Conservation (phyloP, 2,797 vertebrate genomes). For the Sciaenops ocellatus region DNA sequence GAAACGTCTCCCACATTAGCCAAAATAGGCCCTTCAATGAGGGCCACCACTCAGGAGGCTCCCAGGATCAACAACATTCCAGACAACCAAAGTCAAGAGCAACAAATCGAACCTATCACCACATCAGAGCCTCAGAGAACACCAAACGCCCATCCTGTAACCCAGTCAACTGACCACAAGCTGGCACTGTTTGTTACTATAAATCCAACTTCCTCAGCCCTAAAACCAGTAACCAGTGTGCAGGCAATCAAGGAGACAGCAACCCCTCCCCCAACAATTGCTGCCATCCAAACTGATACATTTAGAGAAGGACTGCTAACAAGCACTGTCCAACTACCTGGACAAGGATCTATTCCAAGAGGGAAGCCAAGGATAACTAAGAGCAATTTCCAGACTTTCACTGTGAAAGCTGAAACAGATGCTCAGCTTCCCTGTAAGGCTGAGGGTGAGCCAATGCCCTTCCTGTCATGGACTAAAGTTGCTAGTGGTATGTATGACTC, state of each 20-base stretch:
- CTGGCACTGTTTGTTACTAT: constrained; percentile 40
- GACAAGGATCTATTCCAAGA: constrained; percentile 65
- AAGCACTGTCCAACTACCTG: constrained; percentile 63
- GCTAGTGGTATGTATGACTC: constrained; percentile 88
- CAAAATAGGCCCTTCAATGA: constrained; percentile 26
- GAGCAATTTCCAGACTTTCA: constrained; percentile 78
- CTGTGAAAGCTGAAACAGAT: constrained; percentile 86
- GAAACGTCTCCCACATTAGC: constrained; percentile 21
- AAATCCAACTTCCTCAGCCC: constrained; percentile 45
- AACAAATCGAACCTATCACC: constrained; percentile 43
- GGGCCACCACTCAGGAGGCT: constrained; percentile 31
- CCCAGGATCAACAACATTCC: constrained; percentile 73
- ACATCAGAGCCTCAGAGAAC: constrained; percentile 30
- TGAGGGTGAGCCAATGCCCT: constrained; percentile 87
- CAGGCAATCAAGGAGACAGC: background rate
- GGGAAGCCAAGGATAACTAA: constrained; percentile 86
- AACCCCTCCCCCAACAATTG: constrained; percentile 20
- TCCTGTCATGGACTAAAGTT: constrained; percentile 92
- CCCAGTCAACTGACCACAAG: constrained; percentile 55
- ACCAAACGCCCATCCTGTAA: constrained; percentile 28
- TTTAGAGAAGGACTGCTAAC: constrained; percentile 38
- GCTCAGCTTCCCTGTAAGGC: constrained; percentile 88
- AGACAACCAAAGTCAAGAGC: constrained; percentile 64
- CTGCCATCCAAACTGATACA: constrained; percentile 25
- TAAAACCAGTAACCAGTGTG: background rate